Evolutionary conservation across 2,888 invertebrate species (phyloP).

Genomic region (Agrochola litura): DNA sequence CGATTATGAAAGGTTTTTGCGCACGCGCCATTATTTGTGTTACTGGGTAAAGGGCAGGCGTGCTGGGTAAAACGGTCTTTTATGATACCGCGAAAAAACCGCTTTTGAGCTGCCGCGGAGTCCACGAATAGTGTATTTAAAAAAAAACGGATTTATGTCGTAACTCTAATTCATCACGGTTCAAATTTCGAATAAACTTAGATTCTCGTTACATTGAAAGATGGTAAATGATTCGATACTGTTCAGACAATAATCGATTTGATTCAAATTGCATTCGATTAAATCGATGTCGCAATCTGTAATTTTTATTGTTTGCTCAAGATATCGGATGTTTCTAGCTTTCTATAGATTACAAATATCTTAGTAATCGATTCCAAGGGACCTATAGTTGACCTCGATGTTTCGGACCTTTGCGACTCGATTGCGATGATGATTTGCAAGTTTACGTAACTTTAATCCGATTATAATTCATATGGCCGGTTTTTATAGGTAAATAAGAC

Average conservation of each 20-base stretch:
- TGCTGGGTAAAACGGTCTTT: constrained; percentile 69
- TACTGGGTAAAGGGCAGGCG: constrained; percentile 88
- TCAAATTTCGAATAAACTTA: constrained; percentile 50
- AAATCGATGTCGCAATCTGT: constrained; percentile 61
- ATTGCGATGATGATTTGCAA: constrained; percentile 42
- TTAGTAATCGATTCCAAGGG: constrained; percentile 50
- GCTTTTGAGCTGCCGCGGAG: constrained; percentile 44
- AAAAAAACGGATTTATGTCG: constrained; percentile 40
- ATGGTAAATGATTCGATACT: constrained; percentile 65
- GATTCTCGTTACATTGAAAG: constrained; percentile 57
- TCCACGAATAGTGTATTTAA: constrained; percentile 12
- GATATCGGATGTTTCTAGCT: constrained; percentile 46
- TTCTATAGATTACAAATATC: constrained; percentile 57
- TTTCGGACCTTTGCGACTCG: constrained; percentile 40
- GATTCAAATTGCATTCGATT: constrained; percentile 56
- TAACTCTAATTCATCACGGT: constrained; percentile 55
- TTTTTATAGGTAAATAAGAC: constrained; percentile 35
- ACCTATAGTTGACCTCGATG: constrained; percentile 57
- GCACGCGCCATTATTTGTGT: constrained; percentile 81
- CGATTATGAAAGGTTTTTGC: constrained; percentile 76
- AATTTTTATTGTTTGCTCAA: constrained; percentile 54
- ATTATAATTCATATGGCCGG: constrained; percentile 47
- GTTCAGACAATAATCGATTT: constrained; percentile 65
- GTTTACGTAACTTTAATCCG: constrained; percentile 50
- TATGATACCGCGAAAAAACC: constrained; percentile 72